Conservation (phyloP, 2,888 invertebrate species). For the Sepiola atlantica region DNA sequence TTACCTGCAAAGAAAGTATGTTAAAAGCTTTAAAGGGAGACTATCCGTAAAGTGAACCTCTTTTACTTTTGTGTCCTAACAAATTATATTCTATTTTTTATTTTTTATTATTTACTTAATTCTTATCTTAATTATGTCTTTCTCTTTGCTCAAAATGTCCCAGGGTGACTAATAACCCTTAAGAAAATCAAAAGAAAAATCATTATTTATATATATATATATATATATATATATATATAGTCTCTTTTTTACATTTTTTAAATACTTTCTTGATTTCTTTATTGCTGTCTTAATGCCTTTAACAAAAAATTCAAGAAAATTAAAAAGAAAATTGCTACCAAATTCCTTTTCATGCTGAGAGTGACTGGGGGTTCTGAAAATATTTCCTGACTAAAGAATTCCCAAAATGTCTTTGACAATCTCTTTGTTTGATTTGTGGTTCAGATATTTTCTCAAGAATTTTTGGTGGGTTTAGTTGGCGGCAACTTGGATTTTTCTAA, state of each 20-base stretch:
- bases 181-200: neutral
- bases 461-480: neutral
- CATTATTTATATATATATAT: neutral
- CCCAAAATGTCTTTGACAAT: neutral
- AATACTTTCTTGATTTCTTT: neutral
- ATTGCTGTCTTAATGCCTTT: neutral
- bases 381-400: neutral
- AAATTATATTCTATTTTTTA: neutral
- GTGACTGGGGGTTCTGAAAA: neutral
- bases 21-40: neutral
- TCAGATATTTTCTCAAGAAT: neutral
- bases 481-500: neutral
- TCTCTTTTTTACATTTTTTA: neutral
- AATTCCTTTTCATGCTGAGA: neutral
- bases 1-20: neutral
- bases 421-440: neutral
- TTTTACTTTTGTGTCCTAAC: neutral
- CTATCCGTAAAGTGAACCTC: neutral
- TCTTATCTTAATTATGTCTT: neutral
- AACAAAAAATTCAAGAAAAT: neutral
- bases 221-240: neutral
- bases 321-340: neutral
- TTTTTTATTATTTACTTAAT: neutral
- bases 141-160: neutral
- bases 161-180: constrained; percentile 5